Base-by-base conservation (phyloP, 1,140 invertebrate genomes). In the Probaryconus sp. region DNA sequence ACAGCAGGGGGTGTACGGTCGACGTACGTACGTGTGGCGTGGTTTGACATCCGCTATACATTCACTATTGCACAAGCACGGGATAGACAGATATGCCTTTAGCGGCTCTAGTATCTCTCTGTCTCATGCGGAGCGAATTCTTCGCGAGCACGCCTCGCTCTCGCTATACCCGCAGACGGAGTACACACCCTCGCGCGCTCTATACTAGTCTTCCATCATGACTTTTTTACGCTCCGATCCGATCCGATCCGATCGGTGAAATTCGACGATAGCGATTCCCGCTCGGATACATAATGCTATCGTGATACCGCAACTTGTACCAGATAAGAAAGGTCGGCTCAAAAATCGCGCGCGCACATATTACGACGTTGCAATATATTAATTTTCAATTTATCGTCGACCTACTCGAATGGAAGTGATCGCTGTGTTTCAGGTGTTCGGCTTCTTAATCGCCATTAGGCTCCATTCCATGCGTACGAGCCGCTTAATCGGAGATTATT, bases 21-120 rank as follows among this genome's bases (percentile, higher is more conserved):
- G 48, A 74, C 75, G n/a, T n/a, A n/a, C n/a, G n/a, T n/a, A n/a
- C n/a, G 64, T 77, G 63, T 53, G 63, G 72, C 56, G 72, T 56
- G 76, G 67, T 68, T 73, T 73, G 72, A 78, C 76, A 78, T 78
- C 71, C 76, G 76, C 67, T 56, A 76, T 78, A 76, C 77, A 76
- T 79, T 79, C 77, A 76, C 77, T 79, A 79, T 79, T 79, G 77
- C 77, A 69, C 77, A 78, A 78, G 72, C 68, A 37, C 33, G 37
- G 55, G 51, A 69, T 38, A 67, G 56, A 64, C 58, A 53, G 65
- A 70, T 70, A 69, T 37, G 55, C 45, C 58, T 68, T 48, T 73
- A 60, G 20, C 68, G 55, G 20, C 45, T 31, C 55, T n/a, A n/a
- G 30, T 63, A 58, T 73, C 58, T 33, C 33, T 77, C 63, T 61